Percentiles rank a stretch among this genome's conserved stretches.
phyloP scores from a whole-genome alignment of 1,140 invertebrate species.

The Pseudomyrmex dendroicus region DNA sequence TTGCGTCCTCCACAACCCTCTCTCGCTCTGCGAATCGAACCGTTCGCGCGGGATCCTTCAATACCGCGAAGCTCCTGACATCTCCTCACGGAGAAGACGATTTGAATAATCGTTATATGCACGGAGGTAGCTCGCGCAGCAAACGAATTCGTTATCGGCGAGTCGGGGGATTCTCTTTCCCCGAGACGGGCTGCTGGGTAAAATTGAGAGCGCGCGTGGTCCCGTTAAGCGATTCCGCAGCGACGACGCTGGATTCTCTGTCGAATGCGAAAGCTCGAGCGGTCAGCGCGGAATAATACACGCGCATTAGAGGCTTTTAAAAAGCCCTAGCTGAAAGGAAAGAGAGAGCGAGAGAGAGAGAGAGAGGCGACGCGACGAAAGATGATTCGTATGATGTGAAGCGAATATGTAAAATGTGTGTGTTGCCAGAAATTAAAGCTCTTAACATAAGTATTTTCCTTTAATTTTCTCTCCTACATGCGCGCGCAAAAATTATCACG shows the following conservation, averaged over 20 bases:
- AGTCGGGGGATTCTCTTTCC: conserved; percentile 25
- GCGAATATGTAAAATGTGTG: conserved; percentile 9
- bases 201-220: conserved; percentile 35
- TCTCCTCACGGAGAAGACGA: conserved; percentile 69
- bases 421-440: conserved; percentile 13
- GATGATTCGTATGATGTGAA: background rate
- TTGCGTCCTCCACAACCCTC: conserved; percentile 8
- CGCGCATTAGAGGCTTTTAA: conserved; percentile 50
- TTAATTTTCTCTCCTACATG: no score
- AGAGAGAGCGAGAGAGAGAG: background rate
- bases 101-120: conserved; percentile 85
- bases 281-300: conserved; percentile 53
- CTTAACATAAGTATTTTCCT: conserved; percentile 17
- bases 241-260: conserved; percentile 5
- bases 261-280: conserved; percentile 38
- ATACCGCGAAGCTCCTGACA: conserved; percentile 65
- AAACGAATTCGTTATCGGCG: conserved; percentile 72
- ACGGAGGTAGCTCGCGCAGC: conserved; percentile 74
- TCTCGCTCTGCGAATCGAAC: background rate
- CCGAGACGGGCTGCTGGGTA: conserved; percentile 23
- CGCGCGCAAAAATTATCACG: conserved; percentile 11
- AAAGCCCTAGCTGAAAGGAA: background rate
- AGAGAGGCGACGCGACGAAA: conserved; percentile 5
- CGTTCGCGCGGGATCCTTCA: conserved; percentile 40
- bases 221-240: conserved; percentile 28